Conservation (phyloP, 2,113 vertebrate genomes). For the Neoarius graeffei region DNA sequence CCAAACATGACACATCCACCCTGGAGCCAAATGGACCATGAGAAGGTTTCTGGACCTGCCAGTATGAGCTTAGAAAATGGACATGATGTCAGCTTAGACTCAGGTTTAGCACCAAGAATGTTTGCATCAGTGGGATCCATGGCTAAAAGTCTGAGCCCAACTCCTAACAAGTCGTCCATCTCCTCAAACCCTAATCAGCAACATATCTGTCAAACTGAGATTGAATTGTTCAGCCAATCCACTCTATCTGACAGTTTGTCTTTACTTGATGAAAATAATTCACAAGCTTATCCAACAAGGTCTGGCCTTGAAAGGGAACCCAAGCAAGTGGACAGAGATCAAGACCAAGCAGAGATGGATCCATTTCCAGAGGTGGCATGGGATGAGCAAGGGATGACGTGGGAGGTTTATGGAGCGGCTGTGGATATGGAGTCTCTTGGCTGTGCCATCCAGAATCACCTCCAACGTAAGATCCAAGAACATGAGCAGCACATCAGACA, state of each 20-base stretch:
- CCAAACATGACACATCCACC: constrained; percentile 70
- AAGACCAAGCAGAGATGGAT: constrained; percentile 53
- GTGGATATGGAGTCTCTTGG: constrained; percentile 83
- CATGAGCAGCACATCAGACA: constrained; percentile 75
- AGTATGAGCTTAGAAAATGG: not conserved
- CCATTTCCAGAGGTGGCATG: constrained; percentile 79
- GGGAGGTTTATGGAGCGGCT: constrained; percentile 87
- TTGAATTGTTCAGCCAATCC: constrained; percentile 55
- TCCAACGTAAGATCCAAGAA: constrained; percentile 82
- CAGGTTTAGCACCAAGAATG: not conserved
- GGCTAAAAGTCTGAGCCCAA: not conserved
- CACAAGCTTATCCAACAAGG: not conserved
- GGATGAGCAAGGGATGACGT: constrained; percentile 89
- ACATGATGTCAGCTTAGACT: constrained; percentile 28
- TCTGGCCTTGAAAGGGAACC: constrained; percentile 43
- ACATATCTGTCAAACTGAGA: constrained; percentile 65
- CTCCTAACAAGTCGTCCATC: constrained; percentile 30
- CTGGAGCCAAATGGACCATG: constrained; percentile 14
- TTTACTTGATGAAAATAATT: constrained; percentile 35
- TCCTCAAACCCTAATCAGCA: constrained; percentile 56
- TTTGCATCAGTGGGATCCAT: not conserved
- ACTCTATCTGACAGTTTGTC: not conserved
- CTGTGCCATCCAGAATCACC: constrained; percentile 86
- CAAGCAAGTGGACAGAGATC: constrained; percentile 47
- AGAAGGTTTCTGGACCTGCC: not conserved